Percentiles rank a stretch among this genome's conserved stretches.
Evolutionary conservation across 1,140 invertebrate genomes (phyloP).

Genomic region (Homalodisca vitripennis): DNA sequence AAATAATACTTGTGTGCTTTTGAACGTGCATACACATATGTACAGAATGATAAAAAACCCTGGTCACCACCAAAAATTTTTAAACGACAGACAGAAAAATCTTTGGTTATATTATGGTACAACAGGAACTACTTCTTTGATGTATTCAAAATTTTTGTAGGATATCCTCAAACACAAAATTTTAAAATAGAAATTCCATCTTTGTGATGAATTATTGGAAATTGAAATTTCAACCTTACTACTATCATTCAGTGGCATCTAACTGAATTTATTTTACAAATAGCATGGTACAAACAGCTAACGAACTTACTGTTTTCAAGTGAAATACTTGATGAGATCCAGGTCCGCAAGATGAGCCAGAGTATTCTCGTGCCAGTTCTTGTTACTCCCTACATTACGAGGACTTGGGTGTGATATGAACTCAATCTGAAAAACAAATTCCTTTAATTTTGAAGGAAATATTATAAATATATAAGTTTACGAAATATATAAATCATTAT

Average conservation of each 20-base stretch:
- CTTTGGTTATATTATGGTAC: too few relatives aligned
- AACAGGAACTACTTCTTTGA: too few relatives aligned
- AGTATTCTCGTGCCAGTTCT: slow-evolving; percentile 76
- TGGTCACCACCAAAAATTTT: too few relatives aligned
- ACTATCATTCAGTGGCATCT: neutral
- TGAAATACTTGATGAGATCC: slow-evolving; percentile 62
- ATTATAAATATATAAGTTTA: too few relatives aligned
- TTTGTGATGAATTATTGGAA: neutral
- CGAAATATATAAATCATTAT: neutral
- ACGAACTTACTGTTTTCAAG: neutral
- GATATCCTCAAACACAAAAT: too few relatives aligned
- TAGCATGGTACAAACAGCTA: neutral
- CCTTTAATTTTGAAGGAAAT: neutral
- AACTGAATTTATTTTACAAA: neutral
- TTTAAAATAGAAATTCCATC: too few relatives aligned
- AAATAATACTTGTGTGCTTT: too few relatives aligned
- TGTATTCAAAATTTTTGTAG: too few relatives aligned
- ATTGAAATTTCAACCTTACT: neutral
- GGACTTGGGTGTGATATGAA: slow-evolving; percentile 85
- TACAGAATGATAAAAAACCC: too few relatives aligned
- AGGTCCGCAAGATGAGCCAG: slow-evolving; percentile 60
- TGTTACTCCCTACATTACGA: slow-evolving; percentile 65
- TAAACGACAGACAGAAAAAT: too few relatives aligned
- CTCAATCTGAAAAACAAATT: slow-evolving; percentile 56
- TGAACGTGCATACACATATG: too few relatives aligned